Evolutionary conservation across 2,797 vertebrate genomes (phyloP), one percentile per base, ranked within the genome.

Genomic region (Botia kubotai): DNA sequence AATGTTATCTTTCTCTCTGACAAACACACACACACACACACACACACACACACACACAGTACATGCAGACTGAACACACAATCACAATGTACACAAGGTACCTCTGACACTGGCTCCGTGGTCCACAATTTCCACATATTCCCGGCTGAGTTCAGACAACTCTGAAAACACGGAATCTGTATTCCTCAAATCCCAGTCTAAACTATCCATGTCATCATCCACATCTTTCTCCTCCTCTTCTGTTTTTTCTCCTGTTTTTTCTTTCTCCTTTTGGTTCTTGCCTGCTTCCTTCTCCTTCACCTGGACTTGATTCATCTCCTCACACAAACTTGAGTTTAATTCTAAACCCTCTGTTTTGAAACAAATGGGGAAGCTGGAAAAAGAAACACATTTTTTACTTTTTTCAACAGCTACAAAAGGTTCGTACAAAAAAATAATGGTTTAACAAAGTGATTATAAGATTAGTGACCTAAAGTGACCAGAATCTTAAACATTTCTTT

Each of bases 81-180:
- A 19, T 17, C 6, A 33, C 2, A 21, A 13, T 23, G 1, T 3
- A 71, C 2, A 33, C 17, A 58, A 39, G 75, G n/a, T 83, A 94
- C 94, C 93, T 94, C 91, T 88, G 73, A 95, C 84, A 57, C 87
- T 92, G 83, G 92, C 93, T 33, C 94, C 94, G 70, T 33, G 91
- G 87, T 95, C 94, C 1, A 95, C 94, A 66, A 91, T 94, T 86
- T 94, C 94, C 87, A 94, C 86, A 48, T 90, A 94, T 66, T 95
- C 93, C 33, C 78, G 91, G 86, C 94, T 94, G 84, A 95, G 88
- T 86, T 94, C 94, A 0, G 93, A 94, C 81, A 95, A 90, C 77
- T 95, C 94, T 0, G 92, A 94, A 87, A 94, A 95, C 12, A 95
- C 88, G 0, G 94, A 95, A 85, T 95, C 92, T 0, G 91, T 95